phyloP scores from a whole-genome alignment of 2,888 invertebrate species.

The Lithophane leautieri region DNA sequence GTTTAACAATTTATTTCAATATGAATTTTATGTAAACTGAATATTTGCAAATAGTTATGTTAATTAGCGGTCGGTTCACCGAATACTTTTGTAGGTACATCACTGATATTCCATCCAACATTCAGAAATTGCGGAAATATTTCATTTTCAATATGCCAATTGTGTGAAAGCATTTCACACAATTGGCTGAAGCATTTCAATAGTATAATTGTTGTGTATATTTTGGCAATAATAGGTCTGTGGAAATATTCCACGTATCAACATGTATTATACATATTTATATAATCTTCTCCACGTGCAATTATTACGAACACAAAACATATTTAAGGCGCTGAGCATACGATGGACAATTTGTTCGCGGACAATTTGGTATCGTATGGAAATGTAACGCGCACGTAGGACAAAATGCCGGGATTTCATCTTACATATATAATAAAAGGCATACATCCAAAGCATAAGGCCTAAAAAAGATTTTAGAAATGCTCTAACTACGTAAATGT shows the following conservation, averaged over 20 bases:
- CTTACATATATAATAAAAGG: constrained; percentile 10
- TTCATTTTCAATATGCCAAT: constrained; percentile 39
- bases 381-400: too few species aligned
- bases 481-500: constrained; percentile 8
- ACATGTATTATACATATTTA: constrained; percentile 22
- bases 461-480: constrained; percentile 17
- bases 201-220: constrained; percentile 57
- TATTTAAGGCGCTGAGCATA: constrained; percentile 11
- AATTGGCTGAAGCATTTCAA: constrained; percentile 50
- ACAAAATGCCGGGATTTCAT: too few species aligned
- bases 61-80: constrained; percentile 15
- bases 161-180: constrained; percentile 42
- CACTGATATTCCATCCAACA: constrained; percentile 10
- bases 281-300: constrained; percentile 69
- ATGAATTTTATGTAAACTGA: not conserved
- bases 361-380: too few species aligned
- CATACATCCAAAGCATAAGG: constrained; percentile 5
- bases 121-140: constrained; percentile 35
- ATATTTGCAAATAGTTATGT: constrained; percentile 27
- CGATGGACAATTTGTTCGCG: too few species aligned
- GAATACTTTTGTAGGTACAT: constrained; percentile 23
- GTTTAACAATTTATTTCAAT: constrained; percentile 3
- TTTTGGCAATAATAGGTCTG: constrained; percentile 59
- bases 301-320: constrained; percentile 47
- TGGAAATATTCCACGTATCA: constrained; percentile 40